These are phyloP conservation scores for Lagopus leucura DNA, from an alignment of 2,113 vertebrate genomes.

Conservation along the genomic window DNA sequence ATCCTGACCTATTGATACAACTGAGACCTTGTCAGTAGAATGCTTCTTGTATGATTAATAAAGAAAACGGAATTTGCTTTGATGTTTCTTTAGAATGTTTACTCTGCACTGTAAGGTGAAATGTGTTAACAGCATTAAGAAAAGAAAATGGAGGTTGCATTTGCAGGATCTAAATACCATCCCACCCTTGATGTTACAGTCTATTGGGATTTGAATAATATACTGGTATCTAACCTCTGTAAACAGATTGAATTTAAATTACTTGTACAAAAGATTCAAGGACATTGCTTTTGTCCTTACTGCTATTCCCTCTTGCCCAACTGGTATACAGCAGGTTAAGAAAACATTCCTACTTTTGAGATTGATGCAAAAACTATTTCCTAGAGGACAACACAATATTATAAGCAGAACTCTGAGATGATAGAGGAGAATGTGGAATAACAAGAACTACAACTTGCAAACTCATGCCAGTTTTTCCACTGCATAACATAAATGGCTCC, in stretches of 20 bases:
- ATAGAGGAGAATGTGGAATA: not conserved
- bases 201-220: slow-evolving; percentile 65
- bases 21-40: not conserved
- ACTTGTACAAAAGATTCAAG: slow-evolving; percentile 39
- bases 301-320: slow-evolving; percentile 16
- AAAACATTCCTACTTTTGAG: not conserved
- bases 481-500: not conserved
- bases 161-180: slow-evolving; percentile 32
- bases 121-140: slow-evolving; percentile 42
- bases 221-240: not conserved
- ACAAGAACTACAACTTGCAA: rapidly evolving
- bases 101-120: not conserved
- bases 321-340: not conserved
- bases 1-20: not conserved
- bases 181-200: not conserved
- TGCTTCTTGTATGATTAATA: not conserved
- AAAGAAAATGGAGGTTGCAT: slow-evolving; percentile 25
- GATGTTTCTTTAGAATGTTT: not conserved
- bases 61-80: not conserved
- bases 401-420: not conserved
- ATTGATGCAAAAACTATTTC: not conserved
- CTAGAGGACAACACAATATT: not conserved
- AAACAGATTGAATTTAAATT: slow-evolving; percentile 59
- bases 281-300: not conserved
- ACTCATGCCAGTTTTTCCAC: not conserved